Evolutionary conservation across 2,113 vertebrate species (phyloP), one percentile per base, ranked within the genome.

Genomic region (Saiga tatarica): DNA sequence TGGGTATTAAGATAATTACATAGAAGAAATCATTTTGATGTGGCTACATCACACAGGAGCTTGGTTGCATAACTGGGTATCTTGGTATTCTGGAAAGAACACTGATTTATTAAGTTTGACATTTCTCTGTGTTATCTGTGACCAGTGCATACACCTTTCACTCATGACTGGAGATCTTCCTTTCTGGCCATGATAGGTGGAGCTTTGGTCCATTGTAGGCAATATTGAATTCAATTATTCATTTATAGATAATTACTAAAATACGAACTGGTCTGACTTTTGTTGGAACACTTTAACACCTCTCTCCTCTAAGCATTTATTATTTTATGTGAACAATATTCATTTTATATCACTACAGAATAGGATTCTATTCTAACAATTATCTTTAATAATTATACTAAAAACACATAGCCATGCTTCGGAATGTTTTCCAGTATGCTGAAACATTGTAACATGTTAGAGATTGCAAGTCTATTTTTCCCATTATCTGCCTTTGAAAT

Each of bases 401-500:
- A 59, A 95, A 64, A 82, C 10, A 60, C 13, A 95, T 85, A 89
- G 26, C 15, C 60, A 90, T 86, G 87, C 42, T 96, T 71, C 64
- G 7, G 30, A 89, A 83, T n/a, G 33, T 62, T 86, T 82, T 88
- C 6, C 30, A 89, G 28, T 57, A 50, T 59, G 7, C 30, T 86
- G 39, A 95, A 86, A 74, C 6, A 28, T 33, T 71, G 55, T 16
- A 45, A 42, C n/a, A 52, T 17, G 50, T 11, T 87, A 62, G 15
- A 76, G 4, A 79, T 55, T 42, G 52, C 21, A n/a, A 94, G 86
- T 92, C 21, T 42, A 76, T 98, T 36, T 92, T 87, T 96, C n/a
- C 94, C 78, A 88, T 97, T 71, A 39, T 2, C 0, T 92, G 45
- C 33, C 92, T 92, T 96, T 95, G 85, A 88, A 92, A 71, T 60